Evolutionary conservation across 2,888 invertebrate species (phyloP).

Genomic region (Lepidochitona cinerea): DNA sequence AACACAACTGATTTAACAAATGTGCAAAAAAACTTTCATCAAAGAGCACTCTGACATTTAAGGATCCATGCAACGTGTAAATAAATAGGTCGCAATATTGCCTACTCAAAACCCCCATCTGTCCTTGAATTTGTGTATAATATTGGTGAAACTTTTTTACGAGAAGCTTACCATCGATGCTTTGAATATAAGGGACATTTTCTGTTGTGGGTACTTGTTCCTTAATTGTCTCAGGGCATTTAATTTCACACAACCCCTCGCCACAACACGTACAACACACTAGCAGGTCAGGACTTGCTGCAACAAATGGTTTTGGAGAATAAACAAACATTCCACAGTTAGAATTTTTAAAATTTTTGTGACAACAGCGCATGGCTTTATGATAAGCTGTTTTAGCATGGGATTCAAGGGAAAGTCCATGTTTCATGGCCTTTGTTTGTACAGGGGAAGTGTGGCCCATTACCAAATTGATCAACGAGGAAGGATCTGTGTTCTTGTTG

Average conservation of each 20-base stretch:
- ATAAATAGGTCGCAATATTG: constrained; percentile 11
- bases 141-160: constrained; percentile 10
- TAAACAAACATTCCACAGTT: constrained; percentile 14
- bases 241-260: constrained; percentile 8
- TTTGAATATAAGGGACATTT: constrained; percentile 1
- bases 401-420: constrained; percentile 24
- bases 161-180: background rate
- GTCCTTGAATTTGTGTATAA: constrained; percentile 12
- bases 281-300: constrained; percentile 27
- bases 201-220: background rate
- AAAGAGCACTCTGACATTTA: background rate
- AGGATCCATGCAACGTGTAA: constrained; percentile 1
- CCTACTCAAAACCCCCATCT: constrained; percentile 6
- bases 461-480: background rate
- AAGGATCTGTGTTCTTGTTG: background rate
- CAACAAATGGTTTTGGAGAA: constrained; percentile 11
- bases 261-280: constrained; percentile 24
- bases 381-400: constrained; percentile 17
- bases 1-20: background rate
- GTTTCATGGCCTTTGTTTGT: constrained; percentile 28
- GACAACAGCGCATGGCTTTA: constrained; percentile 11
- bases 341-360: constrained; percentile 14
- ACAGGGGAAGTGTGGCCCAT: constrained; percentile 2
- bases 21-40: background rate
- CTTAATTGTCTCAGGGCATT: background rate